phyloP scores from a whole-genome alignment of 2,797 vertebrate genomes.

The Rhynchonycteris naso region DNA sequence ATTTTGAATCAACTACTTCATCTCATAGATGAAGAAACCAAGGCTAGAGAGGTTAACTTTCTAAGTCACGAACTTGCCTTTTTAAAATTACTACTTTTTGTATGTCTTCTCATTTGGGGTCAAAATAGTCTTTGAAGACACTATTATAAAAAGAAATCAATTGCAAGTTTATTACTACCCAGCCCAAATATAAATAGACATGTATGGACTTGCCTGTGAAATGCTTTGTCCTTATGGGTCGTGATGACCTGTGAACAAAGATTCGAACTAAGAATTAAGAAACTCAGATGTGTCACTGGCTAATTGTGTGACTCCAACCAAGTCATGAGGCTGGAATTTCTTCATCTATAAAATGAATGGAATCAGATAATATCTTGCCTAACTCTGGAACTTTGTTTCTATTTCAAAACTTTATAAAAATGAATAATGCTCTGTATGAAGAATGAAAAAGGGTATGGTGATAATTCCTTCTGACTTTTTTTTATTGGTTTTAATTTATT shows the following conservation, averaged over 20 bases:
- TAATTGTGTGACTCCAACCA: background rate
- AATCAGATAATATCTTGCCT: background rate
- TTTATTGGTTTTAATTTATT: too few species aligned
- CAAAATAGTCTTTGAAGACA: slow-evolving; percentile 11
- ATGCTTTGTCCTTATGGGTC: background rate
- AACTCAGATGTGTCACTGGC: background rate
- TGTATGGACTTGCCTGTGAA: background rate
- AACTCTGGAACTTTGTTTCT: background rate
- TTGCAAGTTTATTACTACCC: background rate
- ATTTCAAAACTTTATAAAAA: slow-evolving; percentile 27
- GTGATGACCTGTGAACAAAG: background rate
- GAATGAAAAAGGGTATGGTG: background rate
- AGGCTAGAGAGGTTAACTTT: background rate
- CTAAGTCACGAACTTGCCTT: background rate
- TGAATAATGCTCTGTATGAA: background rate
- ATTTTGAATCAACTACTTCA: background rate
- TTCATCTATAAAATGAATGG: background rate
- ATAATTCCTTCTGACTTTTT: background rate
- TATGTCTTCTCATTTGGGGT: background rate
- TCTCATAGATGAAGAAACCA: background rate
- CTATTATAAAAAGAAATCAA: background rate
- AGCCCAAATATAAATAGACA: background rate
- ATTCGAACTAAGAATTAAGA: background rate
- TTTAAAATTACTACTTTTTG: background rate
- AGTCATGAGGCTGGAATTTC: background rate